phyloP scores from a whole-genome alignment of 2,888 invertebrate genomes.

The Leptinotarsa rubiginosa region DNA sequence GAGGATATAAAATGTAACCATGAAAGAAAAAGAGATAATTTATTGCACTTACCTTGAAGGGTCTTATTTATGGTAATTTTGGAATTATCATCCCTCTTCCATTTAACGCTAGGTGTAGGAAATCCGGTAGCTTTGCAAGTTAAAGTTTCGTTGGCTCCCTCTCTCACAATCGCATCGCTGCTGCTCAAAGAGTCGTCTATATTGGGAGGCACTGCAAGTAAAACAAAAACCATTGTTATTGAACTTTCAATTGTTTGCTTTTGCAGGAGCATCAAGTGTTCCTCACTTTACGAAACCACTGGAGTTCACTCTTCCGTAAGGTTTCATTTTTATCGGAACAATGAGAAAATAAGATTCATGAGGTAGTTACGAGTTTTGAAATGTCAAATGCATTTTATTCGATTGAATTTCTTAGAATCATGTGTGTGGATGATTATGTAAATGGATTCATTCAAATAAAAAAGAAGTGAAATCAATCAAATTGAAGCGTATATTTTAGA shows the following conservation, averaged over 20 bases:
- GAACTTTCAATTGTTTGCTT: constrained; percentile 50
- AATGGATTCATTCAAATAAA: too few relatives aligned
- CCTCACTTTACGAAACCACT: constrained; percentile 21
- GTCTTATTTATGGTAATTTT: constrained; percentile 89
- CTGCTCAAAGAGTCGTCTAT: constrained; percentile 92
- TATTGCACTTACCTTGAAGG: constrained; percentile 72
- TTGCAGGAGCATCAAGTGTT: constrained; percentile 23
- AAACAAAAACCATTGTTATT: constrained; percentile 44
- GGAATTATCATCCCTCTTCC: constrained; percentile 90
- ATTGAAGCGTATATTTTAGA: too few relatives aligned
- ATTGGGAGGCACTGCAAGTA: constrained; percentile 84
- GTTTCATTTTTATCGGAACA: constrained; percentile 9
- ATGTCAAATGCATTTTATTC: neutral
- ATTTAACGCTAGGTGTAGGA: constrained; percentile 88
- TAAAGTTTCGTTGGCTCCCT: constrained; percentile 89
- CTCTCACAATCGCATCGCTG: constrained; percentile 91
- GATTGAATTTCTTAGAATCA: neutral
- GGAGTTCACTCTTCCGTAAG: neutral
- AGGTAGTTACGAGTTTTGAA: neutral
- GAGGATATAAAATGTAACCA: constrained; percentile 28
- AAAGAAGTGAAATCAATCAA: too few relatives aligned
- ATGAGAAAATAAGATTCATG: neutral
- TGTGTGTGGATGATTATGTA: too few relatives aligned
- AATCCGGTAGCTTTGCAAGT: constrained; percentile 91
- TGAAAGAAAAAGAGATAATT: constrained; percentile 55